Conservation (phyloP, 2,113 vertebrate genomes). For the Sminthopsis crassicaudata region DNA sequence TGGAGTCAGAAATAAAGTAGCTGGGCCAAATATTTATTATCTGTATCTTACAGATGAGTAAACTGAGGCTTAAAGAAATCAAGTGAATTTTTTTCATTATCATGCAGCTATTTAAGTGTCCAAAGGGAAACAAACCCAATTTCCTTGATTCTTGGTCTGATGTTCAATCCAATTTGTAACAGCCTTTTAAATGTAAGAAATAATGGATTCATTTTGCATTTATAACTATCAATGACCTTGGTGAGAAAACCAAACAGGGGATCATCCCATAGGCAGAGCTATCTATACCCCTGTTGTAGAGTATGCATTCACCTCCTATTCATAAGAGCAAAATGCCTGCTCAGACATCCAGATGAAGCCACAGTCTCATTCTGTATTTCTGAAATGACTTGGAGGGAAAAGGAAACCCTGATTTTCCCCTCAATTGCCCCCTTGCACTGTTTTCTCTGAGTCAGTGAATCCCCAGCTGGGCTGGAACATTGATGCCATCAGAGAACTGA, state of each 20-base stretch:
- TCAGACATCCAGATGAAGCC: constrained; percentile 40
- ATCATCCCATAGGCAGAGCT: not conserved
- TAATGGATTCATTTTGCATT: not conserved
- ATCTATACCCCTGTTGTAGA: not conserved
- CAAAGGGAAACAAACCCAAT: not conserved
- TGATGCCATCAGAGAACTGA: constrained; percentile 82
- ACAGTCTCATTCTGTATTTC: constrained; percentile 33
- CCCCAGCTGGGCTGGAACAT: constrained; percentile 79
- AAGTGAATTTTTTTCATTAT: not conserved
- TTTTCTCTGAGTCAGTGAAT: constrained; percentile 79
- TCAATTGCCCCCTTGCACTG: constrained; percentile 75
- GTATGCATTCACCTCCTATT: not conserved
- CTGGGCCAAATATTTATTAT: not conserved
- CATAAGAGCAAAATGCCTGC: constrained; percentile 38
- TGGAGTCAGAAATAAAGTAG: not conserved
- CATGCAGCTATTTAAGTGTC: not conserved
- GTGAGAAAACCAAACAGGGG: constrained; percentile 31
- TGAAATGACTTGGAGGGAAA: constrained; percentile 57
- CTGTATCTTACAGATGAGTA: not conserved
- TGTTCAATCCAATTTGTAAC: not conserved
- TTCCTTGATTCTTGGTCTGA: not conserved
- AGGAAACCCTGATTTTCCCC: constrained; percentile 66
- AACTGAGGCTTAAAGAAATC: not conserved
- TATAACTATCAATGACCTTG: not conserved
- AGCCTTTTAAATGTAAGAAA: not conserved